Conservation (phyloP, 2,888 invertebrate species). For the Cylloceria caligata region DNA sequence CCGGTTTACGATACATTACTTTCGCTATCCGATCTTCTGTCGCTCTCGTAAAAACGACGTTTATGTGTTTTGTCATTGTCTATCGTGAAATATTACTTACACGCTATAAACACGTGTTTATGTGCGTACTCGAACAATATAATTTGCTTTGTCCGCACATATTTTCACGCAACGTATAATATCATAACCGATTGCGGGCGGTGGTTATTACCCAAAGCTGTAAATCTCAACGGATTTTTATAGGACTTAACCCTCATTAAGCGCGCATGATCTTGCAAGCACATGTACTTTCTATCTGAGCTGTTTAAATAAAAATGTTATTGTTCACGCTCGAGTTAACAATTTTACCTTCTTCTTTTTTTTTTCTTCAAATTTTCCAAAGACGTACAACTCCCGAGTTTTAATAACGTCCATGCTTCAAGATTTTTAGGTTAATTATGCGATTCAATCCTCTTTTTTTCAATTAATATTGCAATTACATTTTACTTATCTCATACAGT, state of each 20-base stretch:
- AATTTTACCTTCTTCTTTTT: no score
- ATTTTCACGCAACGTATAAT: background rate
- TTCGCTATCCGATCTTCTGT: background rate
- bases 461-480: no score
- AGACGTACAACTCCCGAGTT: no score
- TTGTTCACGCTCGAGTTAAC: background rate
- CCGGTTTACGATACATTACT: background rate
- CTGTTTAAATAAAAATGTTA: background rate
- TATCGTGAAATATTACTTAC: background rate
- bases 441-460: no score
- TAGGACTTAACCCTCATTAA: background rate
- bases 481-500: background rate
- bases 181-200: background rate
- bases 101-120: background rate
- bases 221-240: background rate
- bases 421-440: no score
- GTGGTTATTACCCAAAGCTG: background rate
- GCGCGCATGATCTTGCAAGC: background rate
- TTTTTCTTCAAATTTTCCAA: no score
- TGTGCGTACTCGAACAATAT: background rate
- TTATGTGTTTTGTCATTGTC: background rate
- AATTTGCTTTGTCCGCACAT: slow-evolving; percentile 2
- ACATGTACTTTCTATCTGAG: background rate
- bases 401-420: no score
- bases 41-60: background rate